Evolutionary conservation across 2,797 vertebrate genomes (phyloP), one percentile per base, ranked within the genome.

Genomic region (Odontamblyopus lacepedii): DNA sequence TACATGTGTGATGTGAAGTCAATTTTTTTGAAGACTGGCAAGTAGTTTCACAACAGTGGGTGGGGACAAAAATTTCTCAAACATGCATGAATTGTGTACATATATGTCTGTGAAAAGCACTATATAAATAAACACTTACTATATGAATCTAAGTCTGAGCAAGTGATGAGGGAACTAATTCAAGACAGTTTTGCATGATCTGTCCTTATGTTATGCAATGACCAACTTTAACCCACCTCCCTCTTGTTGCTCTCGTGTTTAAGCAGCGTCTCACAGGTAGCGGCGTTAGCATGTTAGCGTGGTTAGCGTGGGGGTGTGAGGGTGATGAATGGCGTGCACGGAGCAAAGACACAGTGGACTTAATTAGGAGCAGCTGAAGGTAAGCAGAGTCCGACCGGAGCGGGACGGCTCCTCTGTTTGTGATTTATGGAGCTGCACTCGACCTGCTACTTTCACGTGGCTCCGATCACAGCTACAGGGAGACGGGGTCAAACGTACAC

Each of bases 311-410:
- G 26, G 27, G 29, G 41, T 66, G 44, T 30, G 63, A 9, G 48
- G 16, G 27, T 67, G 65, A 67, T 67, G 53, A 67, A 67, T 67
- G 65, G 50, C 32, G 50, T 53, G 50, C 48, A 67, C 29, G 11
- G 50, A 67, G 48, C 3, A 5, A 27, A 55, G 32, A 53, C 65
- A 67, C 29, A 53, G 65, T 53, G 65, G 65, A 67, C 48, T 55
- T 67, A 32, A 67, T 67, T 67, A 67, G n/a, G 44, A 66, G 30
- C 63, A 66, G 15, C 63, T 50, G 41, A 29, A 50, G 48, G 32
- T 50, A 67, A 53, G 7, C 64, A 50, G 44, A 51, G 26, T 29
- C 63, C 3, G 44, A 15, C 44, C 41, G 6, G 38, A 64, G 11
- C 63, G 1, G 26, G 44, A 66, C 41, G 7, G 50, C 13, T 50